Evolutionary conservation across 1,140 invertebrate species (phyloP).

Genomic region (Plutomurus gul): DNA sequence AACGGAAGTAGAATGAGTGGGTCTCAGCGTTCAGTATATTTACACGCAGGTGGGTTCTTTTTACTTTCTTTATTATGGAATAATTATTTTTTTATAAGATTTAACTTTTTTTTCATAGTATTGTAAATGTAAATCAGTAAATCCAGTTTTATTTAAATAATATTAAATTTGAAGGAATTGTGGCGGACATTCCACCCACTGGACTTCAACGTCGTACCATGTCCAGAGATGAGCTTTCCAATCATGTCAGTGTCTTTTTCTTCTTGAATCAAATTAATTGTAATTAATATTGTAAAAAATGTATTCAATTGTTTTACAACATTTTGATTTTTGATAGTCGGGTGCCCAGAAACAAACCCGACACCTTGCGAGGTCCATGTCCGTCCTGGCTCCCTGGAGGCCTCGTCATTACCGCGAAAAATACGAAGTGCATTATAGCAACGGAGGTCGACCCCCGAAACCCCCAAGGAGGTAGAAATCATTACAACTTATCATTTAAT

Average conservation of each 20-base stretch:
- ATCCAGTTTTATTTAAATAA: too few relatives aligned
- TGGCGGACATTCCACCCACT: slow-evolving; percentile 50
- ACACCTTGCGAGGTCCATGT: slow-evolving; percentile 79
- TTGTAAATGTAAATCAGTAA: too few relatives aligned
- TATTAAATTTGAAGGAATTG: too few relatives aligned
- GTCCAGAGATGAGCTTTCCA: slow-evolving; percentile 72
- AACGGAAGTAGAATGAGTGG: slow-evolving; percentile 49
- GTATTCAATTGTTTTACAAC: neutral
- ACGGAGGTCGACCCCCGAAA: slow-evolving; percentile 47
- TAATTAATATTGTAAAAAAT: neutral
- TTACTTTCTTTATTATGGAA: too few relatives aligned
- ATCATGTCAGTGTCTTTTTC: slow-evolving; percentile 39
- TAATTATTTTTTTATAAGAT: too few relatives aligned
- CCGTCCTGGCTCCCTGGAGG: slow-evolving; percentile 80
- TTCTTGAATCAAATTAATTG: neutral
- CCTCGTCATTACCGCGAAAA: slow-evolving; percentile 72
- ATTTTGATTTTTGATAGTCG: slow-evolving; percentile 55
- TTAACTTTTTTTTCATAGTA: too few relatives aligned
- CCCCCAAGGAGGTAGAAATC: slow-evolving; percentile 42
- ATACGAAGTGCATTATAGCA: slow-evolving; percentile 76
- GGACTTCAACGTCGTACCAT: slow-evolving; percentile 57
- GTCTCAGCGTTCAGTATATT: slow-evolving; percentile 62
- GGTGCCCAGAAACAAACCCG: slow-evolving; percentile 68
- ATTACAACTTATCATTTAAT: neutral
- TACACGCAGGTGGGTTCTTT: slow-evolving; percentile 44